These are phyloP conservation scores for Oreochromis mossambicus DNA, from an alignment of 2,797 vertebrate species.

Conservation along the genomic window DNA sequence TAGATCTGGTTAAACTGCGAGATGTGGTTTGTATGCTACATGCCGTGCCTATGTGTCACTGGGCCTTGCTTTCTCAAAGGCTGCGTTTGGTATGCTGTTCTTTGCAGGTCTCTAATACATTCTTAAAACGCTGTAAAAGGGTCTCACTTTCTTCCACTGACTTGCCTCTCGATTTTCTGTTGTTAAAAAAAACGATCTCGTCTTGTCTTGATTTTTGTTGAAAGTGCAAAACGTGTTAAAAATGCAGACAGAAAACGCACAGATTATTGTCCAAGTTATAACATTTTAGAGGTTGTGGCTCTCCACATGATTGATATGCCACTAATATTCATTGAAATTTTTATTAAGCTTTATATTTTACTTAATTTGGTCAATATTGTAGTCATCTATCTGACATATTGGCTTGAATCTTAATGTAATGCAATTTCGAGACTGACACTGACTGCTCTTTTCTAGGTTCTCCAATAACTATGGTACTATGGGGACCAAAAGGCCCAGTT, in stretches of 20 bases:
- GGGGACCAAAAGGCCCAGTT: slow-evolving; percentile 70
- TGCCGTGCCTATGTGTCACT: slow-evolving; percentile 65
- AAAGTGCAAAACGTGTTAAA: background rate
- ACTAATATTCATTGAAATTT: background rate
- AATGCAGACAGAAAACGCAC: background rate
- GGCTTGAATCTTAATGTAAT: background rate
- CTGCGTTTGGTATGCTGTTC: slow-evolving; percentile 32
- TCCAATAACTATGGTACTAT: slow-evolving; percentile 65
- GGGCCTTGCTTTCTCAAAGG: slow-evolving; percentile 35
- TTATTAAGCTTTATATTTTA: background rate
- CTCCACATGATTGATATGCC: background rate
- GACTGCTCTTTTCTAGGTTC: slow-evolving; percentile 55
- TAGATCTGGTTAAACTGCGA: background rate
- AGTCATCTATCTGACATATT: background rate
- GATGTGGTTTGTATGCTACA: slow-evolving; percentile 49
- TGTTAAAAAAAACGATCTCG: background rate
- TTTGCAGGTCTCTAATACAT: slow-evolving; percentile 58
- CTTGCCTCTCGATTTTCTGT: background rate
- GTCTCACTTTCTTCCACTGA: slow-evolving; percentile 20
- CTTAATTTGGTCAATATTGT: background rate
- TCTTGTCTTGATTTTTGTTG: background rate
- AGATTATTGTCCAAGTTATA: background rate
- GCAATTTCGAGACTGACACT: background rate
- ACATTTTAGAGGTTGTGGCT: background rate
- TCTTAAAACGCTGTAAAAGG: slow-evolving; percentile 28